Percentiles rank a stretch among this genome's conserved stretches.
Evolutionary conservation across 2,113 vertebrate genomes (phyloP).

Genomic region (Gymnorhina tibicen): DNA sequence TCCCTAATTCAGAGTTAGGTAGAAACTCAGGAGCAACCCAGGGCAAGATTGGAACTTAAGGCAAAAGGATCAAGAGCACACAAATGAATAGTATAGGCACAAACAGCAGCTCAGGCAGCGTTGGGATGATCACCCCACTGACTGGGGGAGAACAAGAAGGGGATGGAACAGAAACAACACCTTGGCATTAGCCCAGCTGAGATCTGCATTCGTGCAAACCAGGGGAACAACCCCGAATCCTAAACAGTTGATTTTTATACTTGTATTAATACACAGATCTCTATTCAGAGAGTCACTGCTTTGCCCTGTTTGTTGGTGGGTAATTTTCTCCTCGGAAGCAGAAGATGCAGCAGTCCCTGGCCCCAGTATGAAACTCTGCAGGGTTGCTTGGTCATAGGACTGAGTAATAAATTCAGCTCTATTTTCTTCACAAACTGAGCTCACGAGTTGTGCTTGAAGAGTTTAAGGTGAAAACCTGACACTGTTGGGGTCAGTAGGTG

Average conservation of each 20-base stretch:
- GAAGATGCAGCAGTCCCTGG: background rate
- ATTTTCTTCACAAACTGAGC: background rate
- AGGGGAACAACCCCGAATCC: background rate
- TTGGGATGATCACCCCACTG: background rate
- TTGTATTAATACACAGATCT: background rate
- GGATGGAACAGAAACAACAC: background rate
- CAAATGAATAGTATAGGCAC: background rate
- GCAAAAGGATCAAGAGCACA: background rate
- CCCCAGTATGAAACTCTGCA: background rate
- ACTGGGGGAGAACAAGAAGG: background rate
- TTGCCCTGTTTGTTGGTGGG: background rate
- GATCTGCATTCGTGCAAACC: background rate
- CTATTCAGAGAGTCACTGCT: background rate
- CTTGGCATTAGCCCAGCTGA: background rate
- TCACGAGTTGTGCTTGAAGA: background rate
- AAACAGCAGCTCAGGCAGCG: background rate
- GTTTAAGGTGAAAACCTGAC: background rate
- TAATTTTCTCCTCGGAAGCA: background rate
- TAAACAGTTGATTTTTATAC: background rate
- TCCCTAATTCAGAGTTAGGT: background rate
- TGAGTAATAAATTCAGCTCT: background rate
- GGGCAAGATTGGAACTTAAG: background rate
- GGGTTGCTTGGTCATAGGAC: background rate
- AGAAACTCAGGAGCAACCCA: background rate
- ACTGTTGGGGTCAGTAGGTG: background rate